Conservation (phyloP, 2,113 vertebrate genomes). For the Hippocampus guttulatus region DNA sequence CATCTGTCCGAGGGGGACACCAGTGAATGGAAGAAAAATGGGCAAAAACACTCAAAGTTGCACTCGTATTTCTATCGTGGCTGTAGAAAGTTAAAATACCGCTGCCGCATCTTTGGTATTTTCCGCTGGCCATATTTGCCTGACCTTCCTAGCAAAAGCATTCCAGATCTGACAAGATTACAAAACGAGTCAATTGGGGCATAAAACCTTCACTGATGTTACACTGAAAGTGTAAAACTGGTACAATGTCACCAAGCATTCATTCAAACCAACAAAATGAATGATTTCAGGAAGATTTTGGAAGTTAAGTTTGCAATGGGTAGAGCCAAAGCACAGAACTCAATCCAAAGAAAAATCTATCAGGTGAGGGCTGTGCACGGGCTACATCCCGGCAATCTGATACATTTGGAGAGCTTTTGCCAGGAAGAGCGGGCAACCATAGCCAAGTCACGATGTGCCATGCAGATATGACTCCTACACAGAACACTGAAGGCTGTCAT, state of each 20-base stretch:
- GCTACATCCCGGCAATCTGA: neutral
- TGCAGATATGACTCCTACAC: neutral
- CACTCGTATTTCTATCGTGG: too few relatives aligned
- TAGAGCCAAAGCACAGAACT: neutral
- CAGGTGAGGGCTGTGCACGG: neutral
- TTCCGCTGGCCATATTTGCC: neutral
- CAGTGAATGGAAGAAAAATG: neutral
- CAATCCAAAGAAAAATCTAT: neutral
- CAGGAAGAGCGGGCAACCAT: neutral
- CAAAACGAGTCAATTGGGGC: neutral
- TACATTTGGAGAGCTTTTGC: neutral
- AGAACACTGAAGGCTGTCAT: neutral
- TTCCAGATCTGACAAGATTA: neutral
- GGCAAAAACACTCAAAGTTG: neutral
- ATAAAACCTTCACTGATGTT: neutral
- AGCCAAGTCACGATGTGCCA: neutral
- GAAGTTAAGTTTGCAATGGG: neutral
- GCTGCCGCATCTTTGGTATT: too few relatives aligned
- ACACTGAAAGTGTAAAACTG: neutral
- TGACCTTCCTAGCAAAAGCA: neutral
- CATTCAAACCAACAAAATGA: neutral
- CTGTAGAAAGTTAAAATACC: too few relatives aligned
- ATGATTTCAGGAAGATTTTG: neutral
- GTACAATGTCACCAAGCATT: too few relatives aligned
- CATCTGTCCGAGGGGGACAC: conserved; percentile 3